Conservation (phyloP, 1,140 invertebrate genomes). For the Stegodyphus mimosarum region DNA sequence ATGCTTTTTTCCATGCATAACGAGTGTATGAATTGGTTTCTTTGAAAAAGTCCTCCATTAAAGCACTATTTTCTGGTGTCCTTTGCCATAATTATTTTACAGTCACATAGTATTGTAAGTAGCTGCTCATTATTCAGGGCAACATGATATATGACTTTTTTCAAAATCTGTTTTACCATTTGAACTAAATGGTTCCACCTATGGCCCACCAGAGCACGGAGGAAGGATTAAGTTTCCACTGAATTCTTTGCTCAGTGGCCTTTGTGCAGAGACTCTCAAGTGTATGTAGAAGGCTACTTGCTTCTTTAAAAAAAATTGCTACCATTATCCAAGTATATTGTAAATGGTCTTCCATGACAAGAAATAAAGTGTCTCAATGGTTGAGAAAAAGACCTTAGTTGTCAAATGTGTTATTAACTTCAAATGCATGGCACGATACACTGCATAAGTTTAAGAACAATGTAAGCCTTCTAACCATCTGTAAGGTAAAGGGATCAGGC, state of each 20-base stretch:
- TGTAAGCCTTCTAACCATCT: constrained; percentile 34
- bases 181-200: constrained; percentile 30
- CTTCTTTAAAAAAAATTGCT: constrained; percentile 65
- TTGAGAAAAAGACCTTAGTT: constrained; percentile 52
- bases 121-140: constrained; percentile 32
- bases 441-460: constrained; percentile 52
- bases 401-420: constrained; percentile 62
- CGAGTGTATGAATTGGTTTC: no score
- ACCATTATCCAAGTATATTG: constrained; percentile 68
- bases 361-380: constrained; percentile 15
- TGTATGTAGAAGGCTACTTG: constrained; percentile 60
- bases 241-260: constrained; percentile 63
- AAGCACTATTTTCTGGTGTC: no score
- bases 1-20: no score
- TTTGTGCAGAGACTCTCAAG: constrained; percentile 62
- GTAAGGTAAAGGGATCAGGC: constrained; percentile 65
- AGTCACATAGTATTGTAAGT: constrained; percentile 4
- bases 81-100: constrained; percentile 12
- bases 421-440: constrained; percentile 69
- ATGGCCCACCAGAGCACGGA: constrained; percentile 60
- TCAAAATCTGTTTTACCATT: constrained; percentile 8
- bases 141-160: not conserved
- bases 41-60: no score
- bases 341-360: not conserved
- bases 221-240: constrained; percentile 69